A percentile compares a stretch with the other conserved stretches of the same genome.
Evolutionary conservation across 2,113 vertebrate species (phyloP).

Genomic region (Anarrhichthys ocellatus): DNA sequence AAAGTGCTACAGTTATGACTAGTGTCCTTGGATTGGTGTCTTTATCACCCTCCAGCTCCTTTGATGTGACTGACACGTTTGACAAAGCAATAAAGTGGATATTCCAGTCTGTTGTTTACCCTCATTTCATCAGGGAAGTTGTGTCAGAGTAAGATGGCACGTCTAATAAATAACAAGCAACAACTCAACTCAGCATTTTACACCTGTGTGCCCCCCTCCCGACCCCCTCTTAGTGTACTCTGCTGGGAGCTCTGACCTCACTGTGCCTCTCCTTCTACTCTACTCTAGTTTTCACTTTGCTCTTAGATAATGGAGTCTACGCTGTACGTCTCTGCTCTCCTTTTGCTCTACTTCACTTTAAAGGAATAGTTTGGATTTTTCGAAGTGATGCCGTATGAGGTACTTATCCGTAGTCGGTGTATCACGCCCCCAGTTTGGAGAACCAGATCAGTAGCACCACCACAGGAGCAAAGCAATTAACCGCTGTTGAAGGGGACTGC

Average conservation of each 20-base stretch:
- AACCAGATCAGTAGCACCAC: neutral
- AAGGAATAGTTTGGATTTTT: neutral
- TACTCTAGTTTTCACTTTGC: neutral
- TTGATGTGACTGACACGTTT: slow-evolving; percentile 33
- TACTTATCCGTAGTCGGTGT: neutral
- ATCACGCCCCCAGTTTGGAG: neutral
- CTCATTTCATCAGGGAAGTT: slow-evolving; percentile 7
- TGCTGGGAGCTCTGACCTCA: neutral
- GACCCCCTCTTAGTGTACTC: too few species aligned
- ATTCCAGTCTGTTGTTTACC: neutral
- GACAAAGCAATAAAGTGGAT: slow-evolving; percentile 28
- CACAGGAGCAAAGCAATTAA: neutral
- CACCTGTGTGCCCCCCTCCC: neutral
- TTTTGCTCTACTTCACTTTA: neutral
- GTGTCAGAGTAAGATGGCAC: neutral
- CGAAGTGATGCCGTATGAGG: neutral
- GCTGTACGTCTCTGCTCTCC: neutral
- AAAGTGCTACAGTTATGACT: slow-evolving; percentile 19
- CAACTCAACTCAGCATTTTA: neutral
- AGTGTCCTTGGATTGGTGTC: slow-evolving; percentile 30
- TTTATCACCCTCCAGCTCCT: slow-evolving; percentile 13
- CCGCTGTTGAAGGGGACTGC: neutral
- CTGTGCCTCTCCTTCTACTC: neutral
- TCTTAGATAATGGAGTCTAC: neutral
- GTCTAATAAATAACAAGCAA: slow-evolving; percentile 14